Conservation (phyloP, 2,797 vertebrate species). For the Micromesistius poutassou region DNA sequence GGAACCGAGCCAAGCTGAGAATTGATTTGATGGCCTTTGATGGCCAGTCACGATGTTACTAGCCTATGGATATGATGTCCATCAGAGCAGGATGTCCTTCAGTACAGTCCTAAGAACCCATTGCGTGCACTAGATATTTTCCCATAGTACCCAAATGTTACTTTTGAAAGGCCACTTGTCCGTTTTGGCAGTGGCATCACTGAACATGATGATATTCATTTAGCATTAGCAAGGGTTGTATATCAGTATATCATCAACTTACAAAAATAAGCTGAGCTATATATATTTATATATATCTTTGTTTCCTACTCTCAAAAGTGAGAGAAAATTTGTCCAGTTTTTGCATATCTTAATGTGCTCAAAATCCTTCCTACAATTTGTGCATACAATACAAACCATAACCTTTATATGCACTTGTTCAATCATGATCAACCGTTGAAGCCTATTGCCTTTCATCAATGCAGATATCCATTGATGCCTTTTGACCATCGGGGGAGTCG, state of each 20-base stretch:
- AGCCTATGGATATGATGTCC: conserved; percentile 6
- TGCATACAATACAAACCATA: not conserved
- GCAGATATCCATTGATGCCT: conserved; percentile 16
- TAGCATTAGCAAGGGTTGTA: not conserved
- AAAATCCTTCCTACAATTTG: not conserved
- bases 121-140: conserved; percentile 21
- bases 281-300: not conserved
- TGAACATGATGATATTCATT: not conserved
- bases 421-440: conserved; percentile 23
- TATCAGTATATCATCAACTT: not conserved
- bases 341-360: not conserved
- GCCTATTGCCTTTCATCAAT: conserved; percentile 46
- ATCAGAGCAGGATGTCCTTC: conserved; percentile 20
- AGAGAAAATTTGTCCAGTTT: not conserved
- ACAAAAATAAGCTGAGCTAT: not conserved
- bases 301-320: not conserved
- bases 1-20: conserved; percentile 41
- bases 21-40: conserved; percentile 40
- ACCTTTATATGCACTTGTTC: conserved; percentile 25
- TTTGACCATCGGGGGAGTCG: conserved; percentile 5
- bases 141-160: not conserved
- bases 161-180: conserved; percentile 24
- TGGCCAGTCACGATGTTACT: conserved; percentile 4
- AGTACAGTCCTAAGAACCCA: conserved; percentile 13
- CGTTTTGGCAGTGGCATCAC: conserved; percentile 14